phyloP scores from a whole-genome alignment of 2,797 vertebrate species.

The Cossypha polioptera region DNA sequence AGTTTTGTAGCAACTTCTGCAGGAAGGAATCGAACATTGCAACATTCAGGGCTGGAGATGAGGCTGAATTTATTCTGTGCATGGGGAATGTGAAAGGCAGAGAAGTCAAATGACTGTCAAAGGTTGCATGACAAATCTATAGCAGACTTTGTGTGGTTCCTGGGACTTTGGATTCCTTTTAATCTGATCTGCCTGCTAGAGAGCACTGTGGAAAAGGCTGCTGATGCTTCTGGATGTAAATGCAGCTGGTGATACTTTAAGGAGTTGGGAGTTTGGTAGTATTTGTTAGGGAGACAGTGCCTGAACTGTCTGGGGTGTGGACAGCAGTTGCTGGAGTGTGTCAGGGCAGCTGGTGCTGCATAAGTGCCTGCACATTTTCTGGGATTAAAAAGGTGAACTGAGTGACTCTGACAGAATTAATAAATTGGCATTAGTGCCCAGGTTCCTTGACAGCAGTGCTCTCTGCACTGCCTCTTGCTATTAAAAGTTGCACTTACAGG shows the following conservation, averaged over 20 bases:
- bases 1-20: background rate
- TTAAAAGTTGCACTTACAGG: background rate
- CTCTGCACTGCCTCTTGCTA: background rate
- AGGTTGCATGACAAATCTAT: background rate
- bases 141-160: background rate
- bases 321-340: background rate
- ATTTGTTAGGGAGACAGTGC: background rate
- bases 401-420: background rate
- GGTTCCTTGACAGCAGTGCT: background rate
- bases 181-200: background rate
- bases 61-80: background rate
- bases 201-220: background rate
- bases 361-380: background rate
- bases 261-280: background rate
- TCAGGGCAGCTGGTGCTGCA: background rate
- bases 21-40: rapidly evolving
- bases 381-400: background rate
- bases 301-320: background rate
- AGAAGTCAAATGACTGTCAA: background rate
- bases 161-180: background rate
- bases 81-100: background rate
- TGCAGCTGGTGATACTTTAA: background rate
- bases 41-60: background rate
- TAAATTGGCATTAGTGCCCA: background rate
- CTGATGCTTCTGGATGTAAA: background rate